Conservation (phyloP, 2,888 invertebrate genomes). For the Ophioninae sp. region DNA sequence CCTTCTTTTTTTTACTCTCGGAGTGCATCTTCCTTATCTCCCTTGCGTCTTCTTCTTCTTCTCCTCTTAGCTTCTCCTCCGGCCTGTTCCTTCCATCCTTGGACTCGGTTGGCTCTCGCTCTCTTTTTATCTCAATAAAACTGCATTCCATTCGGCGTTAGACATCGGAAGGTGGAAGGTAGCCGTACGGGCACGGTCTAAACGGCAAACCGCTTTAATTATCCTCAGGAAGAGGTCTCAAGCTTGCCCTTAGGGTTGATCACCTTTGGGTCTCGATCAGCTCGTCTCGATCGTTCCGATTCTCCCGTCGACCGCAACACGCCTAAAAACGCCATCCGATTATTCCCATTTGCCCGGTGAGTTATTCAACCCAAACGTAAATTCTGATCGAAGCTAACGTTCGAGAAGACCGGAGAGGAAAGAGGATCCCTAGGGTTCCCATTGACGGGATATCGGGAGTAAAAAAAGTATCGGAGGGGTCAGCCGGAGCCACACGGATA, state of each 20-base stretch:
- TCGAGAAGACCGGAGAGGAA: conserved; percentile 44
- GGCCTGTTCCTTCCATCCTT: conserved; percentile 38
- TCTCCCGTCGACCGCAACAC: conserved; percentile 7
- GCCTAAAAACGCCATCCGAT: too few relatives aligned
- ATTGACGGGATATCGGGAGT: conserved; percentile 35
- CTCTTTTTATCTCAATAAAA: conserved; percentile 71
- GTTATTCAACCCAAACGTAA: conserved; percentile 36
- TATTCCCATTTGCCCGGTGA: conserved; percentile 36
- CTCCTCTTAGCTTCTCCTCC: too few relatives aligned
- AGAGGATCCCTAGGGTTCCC: conserved; percentile 42
- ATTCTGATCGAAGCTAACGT: conserved; percentile 1
- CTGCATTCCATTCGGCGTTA: conserved; percentile 77
- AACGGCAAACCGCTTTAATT: conserved; percentile 73
- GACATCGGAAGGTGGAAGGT: conserved; percentile 59
- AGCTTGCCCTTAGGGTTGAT: conserved; percentile 65
- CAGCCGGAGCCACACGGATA: conserved; percentile 29
- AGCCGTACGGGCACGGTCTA: conserved; percentile 58
- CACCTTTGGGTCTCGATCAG: conserved; percentile 61
- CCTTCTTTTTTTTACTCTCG: conserved; percentile 40
- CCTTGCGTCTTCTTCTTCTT: conserved; percentile 50
- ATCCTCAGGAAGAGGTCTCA: conserved; percentile 66
- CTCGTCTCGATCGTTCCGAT: conserved; percentile 57
- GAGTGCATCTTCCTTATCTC: conserved; percentile 44
- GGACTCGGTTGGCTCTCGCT: conserved; percentile 52
- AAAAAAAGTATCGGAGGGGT: conserved; percentile 40